These are phyloP conservation scores for Chitala chitala DNA, from an alignment of 2,113 vertebrate genomes.

Conservation along the genomic window DNA sequence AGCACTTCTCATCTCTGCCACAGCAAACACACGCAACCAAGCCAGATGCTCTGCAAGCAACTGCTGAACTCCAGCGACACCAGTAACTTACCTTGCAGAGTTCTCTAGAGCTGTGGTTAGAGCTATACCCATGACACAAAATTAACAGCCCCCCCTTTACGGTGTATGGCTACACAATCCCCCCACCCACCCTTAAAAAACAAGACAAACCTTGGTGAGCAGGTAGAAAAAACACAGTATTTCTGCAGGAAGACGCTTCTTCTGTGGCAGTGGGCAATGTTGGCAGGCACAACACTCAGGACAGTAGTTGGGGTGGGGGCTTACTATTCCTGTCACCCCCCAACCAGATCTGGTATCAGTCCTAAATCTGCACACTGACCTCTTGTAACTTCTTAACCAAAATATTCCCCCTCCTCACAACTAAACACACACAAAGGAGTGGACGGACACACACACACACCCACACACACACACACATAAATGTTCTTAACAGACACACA, in stretches of 20 bases:
- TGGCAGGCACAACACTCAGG: conserved; percentile 40
- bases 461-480: not conserved
- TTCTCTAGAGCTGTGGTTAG: too few relatives aligned
- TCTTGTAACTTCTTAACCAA: not conserved
- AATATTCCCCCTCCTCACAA: not conserved
- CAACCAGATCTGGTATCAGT: conserved; percentile 49
- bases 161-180: too few relatives aligned
- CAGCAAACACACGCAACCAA: too few relatives aligned
- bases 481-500: too few relatives aligned
- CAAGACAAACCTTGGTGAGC: conserved; percentile 39
- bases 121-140: too few relatives aligned
- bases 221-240: conserved; percentile 21
- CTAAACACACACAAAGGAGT: not conserved
- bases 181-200: conserved; percentile 9
- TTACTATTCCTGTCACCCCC: conserved; percentile 54
- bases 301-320: conserved; percentile 24
- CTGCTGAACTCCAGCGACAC: too few relatives aligned
- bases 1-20: too few relatives aligned
- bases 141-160: too few relatives aligned
- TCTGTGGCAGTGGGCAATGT: conserved; percentile 19
- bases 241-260: conserved; percentile 37
- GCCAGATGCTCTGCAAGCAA: too few relatives aligned
- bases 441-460: not conserved
- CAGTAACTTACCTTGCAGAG: too few relatives aligned
- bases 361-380: conserved; percentile 27